Base-by-base conservation (phyloP, 1,140 invertebrate genomes). In the Drosophila rhopaloa region DNA sequence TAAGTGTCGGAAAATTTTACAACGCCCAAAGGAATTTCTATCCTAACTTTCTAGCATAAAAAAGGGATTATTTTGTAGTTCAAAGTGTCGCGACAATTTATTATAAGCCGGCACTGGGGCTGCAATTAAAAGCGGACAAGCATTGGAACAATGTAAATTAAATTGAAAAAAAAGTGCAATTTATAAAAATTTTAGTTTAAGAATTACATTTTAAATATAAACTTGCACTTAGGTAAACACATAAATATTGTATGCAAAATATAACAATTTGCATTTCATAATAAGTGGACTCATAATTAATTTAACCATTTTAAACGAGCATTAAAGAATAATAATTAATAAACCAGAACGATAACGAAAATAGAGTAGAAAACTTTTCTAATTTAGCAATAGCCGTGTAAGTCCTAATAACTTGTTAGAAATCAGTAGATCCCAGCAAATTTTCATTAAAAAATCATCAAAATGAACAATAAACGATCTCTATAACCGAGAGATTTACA, bases 1-100 rank as follows among this genome's bases (percentile, higher is more conserved):
- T 48, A 77, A 89, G 80, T 89, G 76, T 75, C 83, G 82, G 61
- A 81, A 62, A 81, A 86, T 57, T 71, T 41, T 58, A 66, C 59
- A 72, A 48, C 58, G 55, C 41, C 4, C 29, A 19, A 16, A 61
- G 29, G 46, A 40, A 55, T 32, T 38, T 46, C 37, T 1, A 14
- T 27, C 13, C 1, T 1, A 51, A 19, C 14, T n/a, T 24, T 19
- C n/a, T 19, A 27, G n/a, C 8, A 13, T 9, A 57, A 10, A 9
- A 40, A 68, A 46, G 46, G 29, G 57, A 40, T 13, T 43, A 14
- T 27, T 55, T 38, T 11, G 29, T 38, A 8, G 16, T 47, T 38
- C n/a, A 76, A 53, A 70, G 88, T 76, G 67, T 72, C 35, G 44
- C 47, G 40, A 9, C 19, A 29, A 35, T 48, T 55, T 32, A 37